phyloP scores from a whole-genome alignment of 2,888 invertebrate genomes.

The Lapara coniferarum region DNA sequence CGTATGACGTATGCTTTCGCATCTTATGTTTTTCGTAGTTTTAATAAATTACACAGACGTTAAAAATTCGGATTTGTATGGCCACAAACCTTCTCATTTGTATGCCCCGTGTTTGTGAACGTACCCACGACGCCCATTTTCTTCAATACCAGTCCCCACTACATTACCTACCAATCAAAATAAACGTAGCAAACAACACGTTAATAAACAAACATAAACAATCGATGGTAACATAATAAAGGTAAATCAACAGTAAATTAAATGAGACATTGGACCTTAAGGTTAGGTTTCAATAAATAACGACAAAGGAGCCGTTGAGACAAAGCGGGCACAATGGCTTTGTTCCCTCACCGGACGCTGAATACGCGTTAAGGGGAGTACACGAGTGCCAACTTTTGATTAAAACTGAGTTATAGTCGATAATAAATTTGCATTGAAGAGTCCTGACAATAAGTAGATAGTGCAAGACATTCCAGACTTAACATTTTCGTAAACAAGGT shows the following conservation, averaged over 20 bases:
- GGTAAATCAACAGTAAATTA: constrained; percentile 13
- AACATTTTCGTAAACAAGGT: no score
- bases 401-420: constrained; percentile 9
- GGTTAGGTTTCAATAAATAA: constrained; percentile 57
- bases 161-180: no score
- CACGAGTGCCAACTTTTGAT: background rate
- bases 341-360: constrained; percentile 20
- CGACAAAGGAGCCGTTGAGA: constrained; percentile 59
- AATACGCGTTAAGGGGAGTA: background rate
- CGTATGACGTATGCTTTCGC: no score
- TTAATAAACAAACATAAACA: background rate
- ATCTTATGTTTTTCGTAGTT: no score
- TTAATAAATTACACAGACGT: no score
- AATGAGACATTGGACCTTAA: constrained; percentile 18
- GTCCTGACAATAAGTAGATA: no score
- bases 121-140: no score
- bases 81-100: no score
- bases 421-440: background rate
- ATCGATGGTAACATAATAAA: constrained; percentile 6
- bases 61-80: no score
- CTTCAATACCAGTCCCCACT: no score
- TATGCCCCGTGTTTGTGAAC: no score
- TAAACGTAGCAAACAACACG: background rate
- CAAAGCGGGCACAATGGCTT: constrained; percentile 46
- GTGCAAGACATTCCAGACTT: no score